Base-by-base conservation (phyloP, 2,888 invertebrate genomes). In the Azorinus chamasolen region DNA sequence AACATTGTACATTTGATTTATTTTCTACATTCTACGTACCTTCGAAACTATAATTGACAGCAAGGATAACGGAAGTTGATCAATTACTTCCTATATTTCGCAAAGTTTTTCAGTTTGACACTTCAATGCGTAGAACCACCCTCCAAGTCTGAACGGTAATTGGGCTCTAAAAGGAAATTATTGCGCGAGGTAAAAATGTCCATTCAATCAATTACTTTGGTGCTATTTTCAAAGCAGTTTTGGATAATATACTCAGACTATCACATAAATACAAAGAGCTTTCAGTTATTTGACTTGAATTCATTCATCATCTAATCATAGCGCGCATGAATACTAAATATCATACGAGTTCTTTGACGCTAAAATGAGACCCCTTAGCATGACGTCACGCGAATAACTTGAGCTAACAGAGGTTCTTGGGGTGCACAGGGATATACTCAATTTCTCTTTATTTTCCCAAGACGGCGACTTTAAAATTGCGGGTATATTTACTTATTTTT, bases 51-150 rank as follows among this genome's bases (percentile, higher is more conserved):
- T 32, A 32, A 32, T 10, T 32, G 32, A 32, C 32, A 32, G 32
- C 32, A 10, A 32, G 10, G 4, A 10, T 32, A 32, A 6, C 32
- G 32, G 32, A 32, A 32, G 32, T 6, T 32, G 32, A 32, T 32
- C 32, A 32, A 32, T 6, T 6, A 32, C 32, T 32, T 32, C 32
- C 32, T 32, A 32, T 32, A 32, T 32, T 32, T 32, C 32, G 32
- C 32, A 32, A 32, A 32, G 32, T 45, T 22, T 27, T 41, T 18
- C 27, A 62, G 58, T 79, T 70, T 74, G 81, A 81, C 81, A 81
- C 70, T 74, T 77, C 62, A 37, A 64, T 87, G 81, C 85, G 86
- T 81, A 88, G 89, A 86, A 84, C 86, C 88, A 85, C 88, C 87
- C 88, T 87, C 85, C 71, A 53, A 69, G 72, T 79, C 55, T 58